These are phyloP conservation scores for Sialis lutaria DNA, from an alignment of 2,888 invertebrate genomes.

Conservation along the genomic window DNA sequence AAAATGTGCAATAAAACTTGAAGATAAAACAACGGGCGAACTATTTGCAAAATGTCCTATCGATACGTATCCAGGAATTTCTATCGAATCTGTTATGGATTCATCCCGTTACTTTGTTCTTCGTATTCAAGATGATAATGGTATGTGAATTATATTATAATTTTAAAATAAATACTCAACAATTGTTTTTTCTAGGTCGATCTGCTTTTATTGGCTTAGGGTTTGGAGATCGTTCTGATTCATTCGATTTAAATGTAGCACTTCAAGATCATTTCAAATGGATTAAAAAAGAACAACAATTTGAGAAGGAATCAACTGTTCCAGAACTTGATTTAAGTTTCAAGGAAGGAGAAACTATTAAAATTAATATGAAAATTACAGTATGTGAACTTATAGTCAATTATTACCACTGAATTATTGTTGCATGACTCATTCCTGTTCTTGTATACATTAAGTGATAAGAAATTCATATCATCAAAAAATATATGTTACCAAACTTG, in stretches of 20 bases:
- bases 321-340: constrained; percentile 88
- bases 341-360: constrained; percentile 98
- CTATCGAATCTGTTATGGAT: constrained; percentile 90
- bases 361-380: constrained; percentile 95
- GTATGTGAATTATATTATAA: constrained; percentile 25
- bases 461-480: too few species aligned
- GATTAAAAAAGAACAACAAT: constrained; percentile 66
- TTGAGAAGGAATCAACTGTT: constrained; percentile 62
- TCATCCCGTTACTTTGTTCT: constrained; percentile 96
- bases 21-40: constrained; percentile 86
- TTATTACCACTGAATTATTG: constrained; percentile 5
- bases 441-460: too few species aligned
- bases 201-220: constrained; percentile 94
- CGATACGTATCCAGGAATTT: constrained; percentile 86
- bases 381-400: constrained; percentile 26
- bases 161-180: not conserved
- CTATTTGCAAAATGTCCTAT: constrained; percentile 95
- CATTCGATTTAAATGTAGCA: constrained; percentile 96
- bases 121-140: constrained; percentile 86
- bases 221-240: constrained; percentile 94
- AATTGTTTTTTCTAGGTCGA: constrained; percentile 33
- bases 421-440: not conserved
- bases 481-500: too few species aligned
- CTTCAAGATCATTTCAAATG: constrained; percentile 97
- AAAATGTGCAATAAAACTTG: constrained; percentile 76